Evolutionary conservation across 1,140 invertebrate species (phyloP).

Genomic region (Tetragnatha versicolor): DNA sequence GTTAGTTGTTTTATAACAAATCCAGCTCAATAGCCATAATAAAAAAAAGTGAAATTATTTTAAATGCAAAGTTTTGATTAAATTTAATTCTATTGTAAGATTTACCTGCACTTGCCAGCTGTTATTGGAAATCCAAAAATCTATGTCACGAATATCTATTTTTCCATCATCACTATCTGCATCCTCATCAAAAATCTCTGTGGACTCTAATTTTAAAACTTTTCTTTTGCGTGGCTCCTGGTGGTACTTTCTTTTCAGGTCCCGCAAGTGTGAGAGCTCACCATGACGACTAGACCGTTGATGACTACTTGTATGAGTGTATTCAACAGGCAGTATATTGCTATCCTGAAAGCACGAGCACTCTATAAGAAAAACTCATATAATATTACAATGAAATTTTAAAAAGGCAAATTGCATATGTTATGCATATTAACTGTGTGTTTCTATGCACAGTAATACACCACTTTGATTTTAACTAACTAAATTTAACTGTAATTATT

Average conservation of each 20-base stretch:
- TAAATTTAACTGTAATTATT: no score
- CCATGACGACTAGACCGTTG: conserved; percentile 83
- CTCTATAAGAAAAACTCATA: no score
- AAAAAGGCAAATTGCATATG: no score
- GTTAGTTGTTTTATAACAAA: no score
- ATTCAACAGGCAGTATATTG: conserved; percentile 12
- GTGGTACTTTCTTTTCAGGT: conserved; percentile 75
- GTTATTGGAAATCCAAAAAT: conserved; percentile 68
- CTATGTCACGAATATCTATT: conserved; percentile 89
- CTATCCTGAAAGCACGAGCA: conserved; percentile 42
- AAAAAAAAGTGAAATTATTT: neutral
- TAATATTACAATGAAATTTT: no score
- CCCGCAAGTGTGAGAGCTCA: conserved; percentile 83
- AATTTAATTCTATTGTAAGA: neutral
- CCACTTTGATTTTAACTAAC: no score
- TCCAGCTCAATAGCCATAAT: no score
- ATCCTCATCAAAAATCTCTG: conserved; percentile 67
- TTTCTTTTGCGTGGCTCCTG: conserved; percentile 76
- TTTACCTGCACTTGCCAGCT: conserved; percentile 48
- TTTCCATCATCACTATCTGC: conserved; percentile 67
- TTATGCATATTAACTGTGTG: no score
- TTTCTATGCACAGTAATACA: no score
- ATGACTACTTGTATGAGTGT: conserved; percentile 67
- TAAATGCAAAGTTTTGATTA: neutral
- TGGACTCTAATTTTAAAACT: conserved; percentile 70